These are phyloP conservation scores for Solenopsis invicta DNA, from an alignment of 1,140 invertebrate genomes.

Conservation along the genomic window DNA sequence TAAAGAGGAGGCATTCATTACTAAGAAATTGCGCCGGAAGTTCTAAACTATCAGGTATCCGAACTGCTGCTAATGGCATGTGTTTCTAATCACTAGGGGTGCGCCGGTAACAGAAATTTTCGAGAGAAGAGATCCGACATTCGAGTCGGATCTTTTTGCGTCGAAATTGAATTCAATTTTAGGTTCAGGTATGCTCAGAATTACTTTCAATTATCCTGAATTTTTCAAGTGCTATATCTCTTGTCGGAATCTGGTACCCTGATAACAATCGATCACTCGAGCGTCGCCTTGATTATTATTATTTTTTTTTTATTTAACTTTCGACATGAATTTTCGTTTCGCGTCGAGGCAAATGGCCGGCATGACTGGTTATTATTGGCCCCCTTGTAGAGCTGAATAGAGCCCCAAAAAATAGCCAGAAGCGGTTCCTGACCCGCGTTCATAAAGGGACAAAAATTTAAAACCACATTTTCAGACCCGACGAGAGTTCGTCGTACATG, in stretches of 20 bases:
- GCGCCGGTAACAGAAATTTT: not conserved
- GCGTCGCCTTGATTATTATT: not conserved
- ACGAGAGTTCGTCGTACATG: slow-evolving; percentile 17
- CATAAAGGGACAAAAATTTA: slow-evolving; percentile 41
- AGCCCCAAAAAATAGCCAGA: not conserved
- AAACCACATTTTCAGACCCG: slow-evolving; percentile 41
- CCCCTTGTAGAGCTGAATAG: not conserved
- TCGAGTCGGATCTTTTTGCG: not conserved
- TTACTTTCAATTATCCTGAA: not conserved
- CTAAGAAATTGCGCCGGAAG: slow-evolving; percentile 31
- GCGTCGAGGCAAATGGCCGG: not conserved
- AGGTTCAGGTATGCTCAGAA: not conserved
- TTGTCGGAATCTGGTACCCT: not conserved
- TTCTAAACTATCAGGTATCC: slow-evolving; percentile 20
- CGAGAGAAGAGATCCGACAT: not conserved
- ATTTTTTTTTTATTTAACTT: not conserved
- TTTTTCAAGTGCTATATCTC: not conserved
- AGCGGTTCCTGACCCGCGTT: slow-evolving; percentile 17
- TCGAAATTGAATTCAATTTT: slow-evolving; percentile 26
- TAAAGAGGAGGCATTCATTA: slow-evolving; percentile 17
- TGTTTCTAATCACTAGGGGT: slow-evolving; percentile 22
- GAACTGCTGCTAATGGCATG: slow-evolving; percentile 3
- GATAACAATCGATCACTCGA: not conserved
- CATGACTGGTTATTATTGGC: not conserved
- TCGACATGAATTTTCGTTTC: not conserved